Base-by-base conservation (phyloP, 2,888 invertebrate species). In the Melieria picta region DNA sequence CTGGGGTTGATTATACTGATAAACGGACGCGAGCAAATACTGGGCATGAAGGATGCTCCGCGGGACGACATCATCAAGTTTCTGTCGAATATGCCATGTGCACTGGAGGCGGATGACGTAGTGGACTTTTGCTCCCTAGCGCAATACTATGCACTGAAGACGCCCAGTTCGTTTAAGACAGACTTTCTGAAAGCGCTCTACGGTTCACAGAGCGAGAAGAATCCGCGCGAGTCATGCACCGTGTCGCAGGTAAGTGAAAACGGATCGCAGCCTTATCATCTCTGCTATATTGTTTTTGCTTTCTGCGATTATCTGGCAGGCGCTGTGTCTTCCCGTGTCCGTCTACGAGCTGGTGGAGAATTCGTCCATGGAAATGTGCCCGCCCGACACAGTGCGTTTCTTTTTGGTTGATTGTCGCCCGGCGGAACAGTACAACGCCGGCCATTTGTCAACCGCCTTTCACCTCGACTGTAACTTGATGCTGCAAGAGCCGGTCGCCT, bases 401-500 rank as follows among this genome's bases (percentile, higher is more conserved):
- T 99, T 99, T 87, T 89, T 99, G 76, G 97, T 99, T 7, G 99
- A 99, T 87, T 98, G 98, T 86, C 91, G 99, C 76, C 97, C 99
- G 7, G 92, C 96, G 10, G 97, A 98, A 77, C 98, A 99, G 83
- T 99, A 98, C 84, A 98, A 98, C 88, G 93, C 94, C 69, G 99
- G 99, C 0, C 98, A 99, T 88, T 90, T 99, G 77, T 94, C 97
- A 1, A 98, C 98, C 66, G 99, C 99, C 69, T 99, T 99, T 88
- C 98, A 99, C 88, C 89, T 99, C 75, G 99, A 99, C 87, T 97
- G 98, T 81, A 96, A 96, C 87, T 89, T 99, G 81, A 97, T 99
- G 96, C 89, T 99, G 72, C 97, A 97, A 88, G 98, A 98, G 85
- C 99, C 98, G 0, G 91, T 93, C 77, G 96, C 98, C 66, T 99